Percentiles rank a stretch among this genome's conserved stretches.
These are phyloP conservation scores for Drosophila neonasuta DNA, from an alignment of 2,888 invertebrate genomes.

Conservation along the genomic window DNA sequence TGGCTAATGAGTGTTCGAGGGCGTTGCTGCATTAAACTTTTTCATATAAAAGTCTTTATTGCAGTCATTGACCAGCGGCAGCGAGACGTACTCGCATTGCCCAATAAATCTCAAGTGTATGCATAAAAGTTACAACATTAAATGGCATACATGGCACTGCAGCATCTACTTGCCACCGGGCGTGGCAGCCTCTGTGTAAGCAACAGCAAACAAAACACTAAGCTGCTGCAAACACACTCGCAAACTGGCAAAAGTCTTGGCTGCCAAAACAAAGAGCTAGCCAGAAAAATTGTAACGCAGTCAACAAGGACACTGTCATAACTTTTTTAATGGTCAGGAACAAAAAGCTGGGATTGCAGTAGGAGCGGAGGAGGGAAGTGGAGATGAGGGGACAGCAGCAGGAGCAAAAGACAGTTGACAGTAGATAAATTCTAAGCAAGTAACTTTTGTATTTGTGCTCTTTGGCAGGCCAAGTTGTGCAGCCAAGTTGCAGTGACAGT, in stretches of 20 bases:
- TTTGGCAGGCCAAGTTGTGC: conserved; percentile 53
- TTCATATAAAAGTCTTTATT: conserved; percentile 61
- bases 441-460: conserved; percentile 63
- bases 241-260: conserved; percentile 53
- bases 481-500: conserved; percentile 66
- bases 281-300: conserved; percentile 58
- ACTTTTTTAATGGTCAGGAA: conserved; percentile 70
- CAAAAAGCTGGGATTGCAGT: conserved; percentile 11
- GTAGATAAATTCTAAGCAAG: conserved; percentile 75
- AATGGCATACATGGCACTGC: conserved; percentile 33
- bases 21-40: conserved; percentile 54
- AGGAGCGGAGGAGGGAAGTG: background rate
- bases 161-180: conserved; percentile 6
- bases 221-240: conserved; percentile 1
- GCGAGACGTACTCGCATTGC: conserved; percentile 6
- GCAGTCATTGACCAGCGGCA: conserved; percentile 22
- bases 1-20: conserved; percentile 70
- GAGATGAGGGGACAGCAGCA: conserved; percentile 9
- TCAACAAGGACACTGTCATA: conserved; percentile 75
- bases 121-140: conserved; percentile 67
- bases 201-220: conserved; percentile 25
- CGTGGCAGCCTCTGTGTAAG: conserved; percentile 37
- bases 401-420: conserved; percentile 60
- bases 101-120: conserved; percentile 67
- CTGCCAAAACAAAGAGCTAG: conserved; percentile 49